These are phyloP conservation scores for Lomographa bimaculata DNA, from an alignment of 2,888 invertebrate genomes.

Conservation along the genomic window DNA sequence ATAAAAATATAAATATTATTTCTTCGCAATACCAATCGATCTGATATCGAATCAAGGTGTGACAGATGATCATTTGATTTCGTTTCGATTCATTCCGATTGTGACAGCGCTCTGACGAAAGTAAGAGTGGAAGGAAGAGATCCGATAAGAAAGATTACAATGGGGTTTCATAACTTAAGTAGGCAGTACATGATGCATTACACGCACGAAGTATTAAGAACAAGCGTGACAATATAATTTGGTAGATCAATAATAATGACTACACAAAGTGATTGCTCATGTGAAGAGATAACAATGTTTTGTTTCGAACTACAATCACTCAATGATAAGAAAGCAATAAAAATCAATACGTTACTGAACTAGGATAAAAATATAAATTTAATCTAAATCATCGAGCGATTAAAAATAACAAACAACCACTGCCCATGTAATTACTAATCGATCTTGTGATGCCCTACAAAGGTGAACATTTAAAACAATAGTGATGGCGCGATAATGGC, in stretches of 20 bases:
- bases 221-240: conserved; percentile 62
- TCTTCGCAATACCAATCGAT: conserved; percentile 51
- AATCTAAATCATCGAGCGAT: conserved; percentile 9
- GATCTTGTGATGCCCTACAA: conserved; percentile 62
- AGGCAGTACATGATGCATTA: conserved; percentile 44
- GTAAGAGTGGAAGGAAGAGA: conserved; percentile 55
- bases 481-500: conserved; percentile 68
- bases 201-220: conserved; percentile 52
- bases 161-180: conserved; percentile 52
- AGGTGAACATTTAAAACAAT: conserved; percentile 68
- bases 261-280: conserved; percentile 22
- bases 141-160: conserved; percentile 59
- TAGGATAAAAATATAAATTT: conserved; percentile 7
- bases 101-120: conserved; percentile 58
- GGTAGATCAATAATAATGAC: conserved; percentile 47
- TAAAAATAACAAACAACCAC: conserved; percentile 35
- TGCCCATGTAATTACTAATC: conserved; percentile 54
- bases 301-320: conserved; percentile 11
- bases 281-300: conserved; percentile 21
- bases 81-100: conserved; percentile 40
- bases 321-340: neutral
- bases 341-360: conserved; percentile 5
- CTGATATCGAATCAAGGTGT: conserved; percentile 60
- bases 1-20: conserved; percentile 29
- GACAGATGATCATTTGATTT: conserved; percentile 56